Evolutionary conservation across 2,888 invertebrate genomes (phyloP), one percentile per base, ranked within the genome.

Genomic region (Mythimna lalbum): DNA sequence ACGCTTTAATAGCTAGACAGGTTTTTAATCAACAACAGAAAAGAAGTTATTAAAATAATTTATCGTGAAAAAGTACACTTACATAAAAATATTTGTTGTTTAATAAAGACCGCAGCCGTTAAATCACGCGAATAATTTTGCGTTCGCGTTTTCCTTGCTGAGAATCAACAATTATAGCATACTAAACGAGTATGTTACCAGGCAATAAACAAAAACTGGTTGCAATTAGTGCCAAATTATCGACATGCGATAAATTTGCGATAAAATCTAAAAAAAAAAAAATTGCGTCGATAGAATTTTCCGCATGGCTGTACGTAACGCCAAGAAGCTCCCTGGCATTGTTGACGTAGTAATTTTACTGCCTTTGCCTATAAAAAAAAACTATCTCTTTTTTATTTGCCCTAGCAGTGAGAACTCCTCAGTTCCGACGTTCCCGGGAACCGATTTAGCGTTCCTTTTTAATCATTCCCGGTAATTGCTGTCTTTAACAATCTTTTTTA

Each of bases 311-410:
- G 79, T 83, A 71, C 74, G 47, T 64, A 69, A 72, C 69, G 61
- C 43, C 2, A 73, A 72, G 61, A 71, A 69, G 56, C 61, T 57
- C 50, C 50, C 50, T 6, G 27, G 47, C 53, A 81, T 82, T 86
- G 77, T 84, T 80, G 84, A 78, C 74, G 82, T 72, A 81, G 82
- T 69, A 81, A 77, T 83, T 84, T 81, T 80, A 80, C 80, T 71
- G 76, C 85, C 62, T 76, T 77, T 73, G 73, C 73, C 66, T 70
- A 63, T 52, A 64, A 66, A 75, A 64, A 61, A 73, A 56, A 43
- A 33, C 27, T 36, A 21, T 50, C 53, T 56, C 63, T 67, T 66
- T 69, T 78, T 79, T 62, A 66, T 76, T 76, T 73, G 56, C 69
- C 57, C 62, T 79, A 57, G 62, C 65, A 80, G 80, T 83, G 84